Evolutionary conservation across 1,140 invertebrate species (phyloP).

Genomic region (Drosophila dunni): DNA sequence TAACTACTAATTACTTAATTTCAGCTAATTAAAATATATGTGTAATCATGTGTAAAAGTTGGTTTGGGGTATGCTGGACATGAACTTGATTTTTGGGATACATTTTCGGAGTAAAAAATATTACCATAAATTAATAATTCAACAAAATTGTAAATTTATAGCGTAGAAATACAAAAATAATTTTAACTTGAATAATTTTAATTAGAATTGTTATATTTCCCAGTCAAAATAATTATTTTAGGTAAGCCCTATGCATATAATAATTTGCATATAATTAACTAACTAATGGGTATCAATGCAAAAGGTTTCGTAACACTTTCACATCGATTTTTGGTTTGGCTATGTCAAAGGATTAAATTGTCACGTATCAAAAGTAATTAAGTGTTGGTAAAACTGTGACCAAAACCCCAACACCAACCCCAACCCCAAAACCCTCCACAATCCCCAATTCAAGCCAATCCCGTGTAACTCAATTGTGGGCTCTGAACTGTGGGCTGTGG

Average conservation of each 20-base stretch:
- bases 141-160: no score
- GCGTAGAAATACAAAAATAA: no score
- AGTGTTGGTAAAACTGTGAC: conserved; percentile 42
- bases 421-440: neutral
- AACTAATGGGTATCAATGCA: conserved; percentile 20
- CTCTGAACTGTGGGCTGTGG: conserved; percentile 1
- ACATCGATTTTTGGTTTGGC: conserved; percentile 47
- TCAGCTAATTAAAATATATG: neutral
- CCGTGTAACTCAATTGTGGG: neutral
- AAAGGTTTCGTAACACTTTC: conserved; percentile 11
- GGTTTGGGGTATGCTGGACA: no score
- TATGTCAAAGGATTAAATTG: conserved; percentile 55
- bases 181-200: no score
- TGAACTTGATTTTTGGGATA: no score
- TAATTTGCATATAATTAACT: no score
- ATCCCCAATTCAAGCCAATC: conserved; percentile 3
- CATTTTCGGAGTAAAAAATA: no score
- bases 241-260: no score
- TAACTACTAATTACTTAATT: conserved; percentile 3
- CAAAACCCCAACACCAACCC: conserved; percentile 13
- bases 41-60: no score
- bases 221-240: no score
- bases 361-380: conserved; percentile 69
- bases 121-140: no score
- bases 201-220: no score